Evolutionary conservation across 2,113 vertebrate genomes (phyloP).

Genomic region (Tragelaphus scriptus): DNA sequence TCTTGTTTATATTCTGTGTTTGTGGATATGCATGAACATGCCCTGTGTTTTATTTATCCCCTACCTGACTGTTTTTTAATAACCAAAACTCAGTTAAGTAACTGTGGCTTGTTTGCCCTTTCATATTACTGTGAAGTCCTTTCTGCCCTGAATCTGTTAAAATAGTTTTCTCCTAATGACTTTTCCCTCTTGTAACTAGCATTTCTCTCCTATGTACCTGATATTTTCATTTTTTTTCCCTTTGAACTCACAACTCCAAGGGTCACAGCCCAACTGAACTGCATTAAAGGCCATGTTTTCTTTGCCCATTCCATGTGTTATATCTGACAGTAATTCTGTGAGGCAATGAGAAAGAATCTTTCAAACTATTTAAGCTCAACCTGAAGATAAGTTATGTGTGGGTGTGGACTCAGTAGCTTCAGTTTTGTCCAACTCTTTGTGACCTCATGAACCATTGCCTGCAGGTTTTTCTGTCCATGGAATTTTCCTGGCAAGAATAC

Average conservation of each 20-base stretch:
- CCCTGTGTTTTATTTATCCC: background rate
- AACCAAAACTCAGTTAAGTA: background rate
- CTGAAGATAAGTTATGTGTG: background rate
- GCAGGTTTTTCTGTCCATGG: background rate
- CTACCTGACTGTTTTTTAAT: background rate
- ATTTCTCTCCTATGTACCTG: background rate
- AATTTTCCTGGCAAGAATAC: background rate
- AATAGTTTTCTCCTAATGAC: slow-evolving; percentile 8
- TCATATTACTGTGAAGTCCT: background rate
- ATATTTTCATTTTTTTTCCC: background rate
- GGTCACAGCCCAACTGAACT: background rate
- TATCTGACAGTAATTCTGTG: background rate
- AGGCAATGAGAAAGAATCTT: background rate
- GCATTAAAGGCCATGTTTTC: background rate
- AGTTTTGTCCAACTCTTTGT: background rate
- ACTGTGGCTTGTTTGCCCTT: slow-evolving; percentile 33
- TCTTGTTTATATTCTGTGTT: background rate
- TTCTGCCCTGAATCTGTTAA: background rate
- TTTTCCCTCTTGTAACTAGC: background rate
- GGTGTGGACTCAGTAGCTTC: background rate
- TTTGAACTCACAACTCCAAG: slow-evolving; percentile 25
- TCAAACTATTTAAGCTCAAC: background rate
- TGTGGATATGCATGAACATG: background rate
- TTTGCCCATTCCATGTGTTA: background rate
- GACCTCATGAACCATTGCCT: background rate